phyloP scores from a whole-genome alignment of 2,797 vertebrate species.

The Coccyzus lansbergi region DNA sequence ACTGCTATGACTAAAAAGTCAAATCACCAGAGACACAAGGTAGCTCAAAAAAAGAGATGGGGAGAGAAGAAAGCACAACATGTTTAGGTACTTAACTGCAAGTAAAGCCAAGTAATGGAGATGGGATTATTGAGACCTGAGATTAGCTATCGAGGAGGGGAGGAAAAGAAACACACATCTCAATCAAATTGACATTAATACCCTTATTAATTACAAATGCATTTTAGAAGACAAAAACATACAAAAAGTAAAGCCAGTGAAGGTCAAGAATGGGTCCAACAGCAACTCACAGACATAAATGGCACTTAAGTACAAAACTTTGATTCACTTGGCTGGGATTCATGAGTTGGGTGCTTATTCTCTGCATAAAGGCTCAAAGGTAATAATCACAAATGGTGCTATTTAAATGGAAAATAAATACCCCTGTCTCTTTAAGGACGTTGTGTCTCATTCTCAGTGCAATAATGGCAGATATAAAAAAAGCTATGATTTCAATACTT shows the following conservation, averaged over 20 bases:
- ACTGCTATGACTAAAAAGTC: background rate
- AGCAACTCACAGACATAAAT: slow-evolving; percentile 31
- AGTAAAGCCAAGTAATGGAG: background rate
- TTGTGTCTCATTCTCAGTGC: background rate
- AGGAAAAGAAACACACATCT: background rate
- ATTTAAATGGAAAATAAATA: slow-evolving; percentile 69
- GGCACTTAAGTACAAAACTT: slow-evolving; percentile 36
- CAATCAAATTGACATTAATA: background rate
- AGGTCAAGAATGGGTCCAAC: slow-evolving; percentile 45
- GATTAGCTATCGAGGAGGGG: background rate
- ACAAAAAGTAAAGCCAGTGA: slow-evolving; percentile 10
- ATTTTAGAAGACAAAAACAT: background rate
- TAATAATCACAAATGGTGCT: slow-evolving; percentile 51
- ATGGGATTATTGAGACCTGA: background rate
- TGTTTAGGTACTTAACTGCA: background rate
- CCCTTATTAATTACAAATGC: background rate
- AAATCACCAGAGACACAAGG: background rate
- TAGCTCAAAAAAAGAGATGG: background rate
- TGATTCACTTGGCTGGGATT: slow-evolving; percentile 49
- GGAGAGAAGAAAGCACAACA: background rate
- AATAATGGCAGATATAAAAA: slow-evolving; percentile 67
- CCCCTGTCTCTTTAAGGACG: slow-evolving; percentile 59
- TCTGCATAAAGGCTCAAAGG: slow-evolving; percentile 9
- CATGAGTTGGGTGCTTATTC: slow-evolving; percentile 38
- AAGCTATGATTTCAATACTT: slow-evolving; percentile 64